A percentile compares a stretch with the other conserved stretches of the same genome.
Conservation (phyloP, 2,797 vertebrate species). For the Gadopsis marmoratus region DNA sequence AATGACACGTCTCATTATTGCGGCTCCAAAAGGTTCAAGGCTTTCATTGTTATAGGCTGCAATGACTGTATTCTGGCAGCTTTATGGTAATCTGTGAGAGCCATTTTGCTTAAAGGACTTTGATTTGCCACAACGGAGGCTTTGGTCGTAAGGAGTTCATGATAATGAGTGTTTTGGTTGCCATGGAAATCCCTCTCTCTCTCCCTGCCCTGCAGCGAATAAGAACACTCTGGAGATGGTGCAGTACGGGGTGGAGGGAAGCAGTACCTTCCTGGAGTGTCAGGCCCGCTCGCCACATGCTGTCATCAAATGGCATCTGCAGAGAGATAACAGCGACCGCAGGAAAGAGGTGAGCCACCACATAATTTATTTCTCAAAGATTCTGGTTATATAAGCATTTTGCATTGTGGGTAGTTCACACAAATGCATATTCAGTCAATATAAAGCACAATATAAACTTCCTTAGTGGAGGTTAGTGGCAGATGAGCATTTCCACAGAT, state of each 20-base stretch:
- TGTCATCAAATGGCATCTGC: slow-evolving; percentile 94
- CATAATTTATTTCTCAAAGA: slow-evolving; percentile 11
- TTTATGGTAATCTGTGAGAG: slow-evolving; percentile 27
- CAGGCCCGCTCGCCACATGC: slow-evolving; percentile 96
- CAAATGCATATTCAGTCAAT: background rate
- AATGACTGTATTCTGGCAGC: slow-evolving; percentile 16
- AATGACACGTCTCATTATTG: slow-evolving; percentile 12
- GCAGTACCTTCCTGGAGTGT: slow-evolving; percentile 96
- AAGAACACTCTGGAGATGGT: slow-evolving; percentile 93
- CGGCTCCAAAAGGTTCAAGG: background rate
- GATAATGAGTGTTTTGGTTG: slow-evolving; percentile 67
- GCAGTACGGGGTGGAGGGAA: slow-evolving; percentile 97
- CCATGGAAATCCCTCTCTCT: slow-evolving; percentile 63
- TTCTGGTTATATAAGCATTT: background rate
- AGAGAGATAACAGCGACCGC: slow-evolving; percentile 94
- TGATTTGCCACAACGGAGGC: slow-evolving; percentile 53
- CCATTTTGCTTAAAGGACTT: slow-evolving; percentile 20
- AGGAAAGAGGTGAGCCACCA: slow-evolving; percentile 90
- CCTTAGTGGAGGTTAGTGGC: background rate
- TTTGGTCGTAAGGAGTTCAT: slow-evolving; percentile 41
- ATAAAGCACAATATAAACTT: slow-evolving; percentile 5
- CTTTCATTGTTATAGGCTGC: slow-evolving; percentile 17
- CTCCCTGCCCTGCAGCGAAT: slow-evolving; percentile 85
- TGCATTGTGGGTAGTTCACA: background rate
- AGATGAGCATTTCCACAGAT: slow-evolving; percentile 31